Conservation (phyloP, 1,140 invertebrate species). For the Drosophila mayri region DNA sequence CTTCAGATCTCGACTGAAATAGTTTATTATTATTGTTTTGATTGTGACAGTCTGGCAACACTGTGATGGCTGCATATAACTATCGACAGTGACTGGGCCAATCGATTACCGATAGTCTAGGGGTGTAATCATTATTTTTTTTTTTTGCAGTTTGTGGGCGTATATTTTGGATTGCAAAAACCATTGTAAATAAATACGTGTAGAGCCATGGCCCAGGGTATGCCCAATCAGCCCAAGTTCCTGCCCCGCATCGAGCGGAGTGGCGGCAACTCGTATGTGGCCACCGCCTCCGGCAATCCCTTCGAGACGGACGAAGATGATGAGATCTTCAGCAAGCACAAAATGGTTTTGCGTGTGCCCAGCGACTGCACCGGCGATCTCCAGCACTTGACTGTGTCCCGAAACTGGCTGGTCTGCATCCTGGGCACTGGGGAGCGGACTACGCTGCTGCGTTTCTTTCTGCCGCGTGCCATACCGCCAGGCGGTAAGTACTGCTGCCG, state of each 20-base stretch:
- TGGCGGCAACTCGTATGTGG: conserved; percentile 39
- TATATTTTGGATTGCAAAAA: conserved; percentile 5
- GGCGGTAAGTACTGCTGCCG: conserved; percentile 88
- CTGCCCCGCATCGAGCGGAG: conserved; percentile 48
- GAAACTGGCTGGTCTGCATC: conserved; percentile 92
- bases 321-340: conserved; percentile 91
- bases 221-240: conserved; percentile 63
- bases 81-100: background rate
- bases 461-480: conserved; percentile 90
- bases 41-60: background rate
- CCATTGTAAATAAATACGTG: background rate
- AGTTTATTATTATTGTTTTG: no score
- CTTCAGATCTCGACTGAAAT: no score
- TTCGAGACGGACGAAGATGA: conserved; percentile 87
- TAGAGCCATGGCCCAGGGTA: conserved; percentile 48
- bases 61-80: background rate
- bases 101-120: background rate
- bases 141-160: conserved; percentile 1
- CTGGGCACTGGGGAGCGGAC: conserved; percentile 93
- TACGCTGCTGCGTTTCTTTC: conserved; percentile 92
- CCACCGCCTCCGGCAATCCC: conserved; percentile 63
- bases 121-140: background rate
- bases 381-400: conserved; percentile 92
- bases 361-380: conserved; percentile 87
- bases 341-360: conserved; percentile 91